Conservation (phyloP, 1,140 invertebrate genomes). For the Oryzaephilus surinamensis region DNA sequence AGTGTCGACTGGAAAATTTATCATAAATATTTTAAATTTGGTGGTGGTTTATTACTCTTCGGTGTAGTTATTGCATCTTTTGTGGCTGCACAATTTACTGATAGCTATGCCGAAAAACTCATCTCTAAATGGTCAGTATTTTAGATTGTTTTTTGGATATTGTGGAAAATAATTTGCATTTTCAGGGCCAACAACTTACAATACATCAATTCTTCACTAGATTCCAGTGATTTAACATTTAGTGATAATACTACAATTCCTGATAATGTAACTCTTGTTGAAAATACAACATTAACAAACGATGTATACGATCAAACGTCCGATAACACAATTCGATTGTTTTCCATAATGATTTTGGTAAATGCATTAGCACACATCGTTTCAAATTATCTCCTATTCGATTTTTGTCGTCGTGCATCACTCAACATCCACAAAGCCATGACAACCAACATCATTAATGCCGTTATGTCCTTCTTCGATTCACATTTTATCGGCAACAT, state of each 20-base stretch:
- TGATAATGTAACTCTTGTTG: neutral
- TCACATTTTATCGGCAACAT: constrained; percentile 39
- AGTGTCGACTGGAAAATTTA: constrained; percentile 18
- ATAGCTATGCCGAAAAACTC: constrained; percentile 19
- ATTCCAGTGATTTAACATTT: constrained; percentile 13
- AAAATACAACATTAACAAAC: constrained; percentile 6
- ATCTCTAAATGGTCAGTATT: constrained; percentile 23
- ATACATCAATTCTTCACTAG: constrained; percentile 7
- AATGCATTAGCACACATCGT: too few species aligned
- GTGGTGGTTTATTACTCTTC: constrained; percentile 18
- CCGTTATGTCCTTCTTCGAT: constrained; percentile 57
- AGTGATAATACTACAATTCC: too few species aligned
- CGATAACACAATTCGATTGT: too few species aligned
- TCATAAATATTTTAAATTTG: constrained; percentile 19
- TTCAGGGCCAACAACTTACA: constrained; percentile 19
- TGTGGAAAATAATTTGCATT: neutral
- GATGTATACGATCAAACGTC: constrained; percentile 4
- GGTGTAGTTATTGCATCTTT: constrained; percentile 8
- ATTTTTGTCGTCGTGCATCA: constrained; percentile 37
- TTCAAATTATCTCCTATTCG: too few species aligned
- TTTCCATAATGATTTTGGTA: too few species aligned
- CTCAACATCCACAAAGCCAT: constrained; percentile 53
- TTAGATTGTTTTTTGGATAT: neutral
- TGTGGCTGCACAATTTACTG: constrained; percentile 7
- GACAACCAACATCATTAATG: constrained; percentile 48